phyloP scores from a whole-genome alignment of 2,888 invertebrate species.

The Cotesia congregata region DNA sequence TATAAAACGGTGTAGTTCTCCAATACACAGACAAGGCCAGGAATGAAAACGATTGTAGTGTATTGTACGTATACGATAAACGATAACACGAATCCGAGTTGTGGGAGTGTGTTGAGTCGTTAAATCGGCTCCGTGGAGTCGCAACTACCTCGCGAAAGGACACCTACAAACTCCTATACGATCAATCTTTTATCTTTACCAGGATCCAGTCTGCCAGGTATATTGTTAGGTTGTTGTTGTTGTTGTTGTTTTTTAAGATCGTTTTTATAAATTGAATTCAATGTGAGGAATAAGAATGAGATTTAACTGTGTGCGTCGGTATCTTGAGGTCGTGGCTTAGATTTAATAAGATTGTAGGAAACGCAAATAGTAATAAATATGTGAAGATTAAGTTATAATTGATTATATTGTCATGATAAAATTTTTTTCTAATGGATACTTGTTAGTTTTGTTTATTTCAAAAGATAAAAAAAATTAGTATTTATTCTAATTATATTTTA shows the following conservation, averaged over 20 bases:
- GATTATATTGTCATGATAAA: neutral
- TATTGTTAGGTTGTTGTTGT: neutral
- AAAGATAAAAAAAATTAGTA: neutral
- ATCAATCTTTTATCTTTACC: slow-evolving; percentile 58
- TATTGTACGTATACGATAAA: slow-evolving; percentile 20
- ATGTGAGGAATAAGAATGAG: neutral
- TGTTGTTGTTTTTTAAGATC: neutral
- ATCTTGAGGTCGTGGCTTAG: neutral
- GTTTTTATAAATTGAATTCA: neutral
- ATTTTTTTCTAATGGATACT: neutral
- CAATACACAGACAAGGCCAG: neutral
- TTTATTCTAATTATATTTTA: neutral
- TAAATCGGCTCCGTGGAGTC: slow-evolving; percentile 40
- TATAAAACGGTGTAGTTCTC: too few species aligned
- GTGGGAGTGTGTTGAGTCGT: slow-evolving; percentile 30
- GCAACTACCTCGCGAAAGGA: slow-evolving; percentile 34
- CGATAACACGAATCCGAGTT: slow-evolving; percentile 22
- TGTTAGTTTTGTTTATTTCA: neutral
- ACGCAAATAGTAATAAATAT: neutral
- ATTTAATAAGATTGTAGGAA: neutral
- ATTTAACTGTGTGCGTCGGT: neutral
- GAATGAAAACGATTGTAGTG: slow-evolving; percentile 7
- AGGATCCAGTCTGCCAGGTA: slow-evolving; percentile 5
- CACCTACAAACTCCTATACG: slow-evolving; percentile 45
- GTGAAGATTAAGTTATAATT: neutral